A percentile compares a stretch with the other conserved stretches of the same genome.
These are phyloP conservation scores for Rhamphomyia laevipes DNA, from an alignment of 2,888 invertebrate genomes.

Conservation along the genomic window DNA sequence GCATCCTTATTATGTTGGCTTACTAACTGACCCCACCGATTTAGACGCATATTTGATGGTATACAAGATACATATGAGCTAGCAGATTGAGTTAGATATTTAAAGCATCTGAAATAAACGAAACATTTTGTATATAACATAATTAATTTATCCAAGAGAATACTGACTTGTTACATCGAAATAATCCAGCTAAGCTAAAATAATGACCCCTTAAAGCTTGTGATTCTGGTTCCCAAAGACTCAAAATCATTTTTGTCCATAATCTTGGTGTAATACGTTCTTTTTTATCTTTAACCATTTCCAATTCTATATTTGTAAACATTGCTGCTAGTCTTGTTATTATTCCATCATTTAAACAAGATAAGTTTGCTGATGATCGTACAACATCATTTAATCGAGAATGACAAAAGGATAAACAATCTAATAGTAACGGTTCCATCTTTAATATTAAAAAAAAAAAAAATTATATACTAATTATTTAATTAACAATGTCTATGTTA, in stretches of 20 bases:
- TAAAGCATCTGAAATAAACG: slow-evolving; percentile 47
- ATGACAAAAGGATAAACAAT: slow-evolving; percentile 78
- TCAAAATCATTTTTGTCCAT: slow-evolving; percentile 70
- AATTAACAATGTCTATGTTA: background rate
- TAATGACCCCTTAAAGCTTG: slow-evolving; percentile 70
- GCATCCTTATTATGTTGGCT: slow-evolving; percentile 62
- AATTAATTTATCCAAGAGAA: background rate
- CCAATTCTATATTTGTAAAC: slow-evolving; percentile 80
- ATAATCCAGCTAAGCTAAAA: slow-evolving; percentile 65
- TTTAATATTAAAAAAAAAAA: slow-evolving; percentile 30
- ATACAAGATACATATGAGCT: slow-evolving; percentile 62
- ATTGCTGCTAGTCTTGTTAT: slow-evolving; percentile 67
- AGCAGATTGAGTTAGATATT: slow-evolving; percentile 56
- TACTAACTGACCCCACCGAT: slow-evolving; percentile 57
- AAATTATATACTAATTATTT: background rate
- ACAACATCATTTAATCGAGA: slow-evolving; percentile 78
- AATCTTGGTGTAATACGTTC: slow-evolving; percentile 79
- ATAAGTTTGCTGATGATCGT: slow-evolving; percentile 72
- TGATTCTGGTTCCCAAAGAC: slow-evolving; percentile 61
- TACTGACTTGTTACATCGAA: slow-evolving; percentile 50
- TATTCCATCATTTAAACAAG: slow-evolving; percentile 72
- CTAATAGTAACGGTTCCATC: slow-evolving; percentile 82
- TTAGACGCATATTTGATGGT: slow-evolving; percentile 58
- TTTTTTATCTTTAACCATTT: slow-evolving; percentile 71
- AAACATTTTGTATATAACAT: background rate